phyloP scores from a whole-genome alignment of 2,888 invertebrate genomes.

The Meandrusa payeni region DNA sequence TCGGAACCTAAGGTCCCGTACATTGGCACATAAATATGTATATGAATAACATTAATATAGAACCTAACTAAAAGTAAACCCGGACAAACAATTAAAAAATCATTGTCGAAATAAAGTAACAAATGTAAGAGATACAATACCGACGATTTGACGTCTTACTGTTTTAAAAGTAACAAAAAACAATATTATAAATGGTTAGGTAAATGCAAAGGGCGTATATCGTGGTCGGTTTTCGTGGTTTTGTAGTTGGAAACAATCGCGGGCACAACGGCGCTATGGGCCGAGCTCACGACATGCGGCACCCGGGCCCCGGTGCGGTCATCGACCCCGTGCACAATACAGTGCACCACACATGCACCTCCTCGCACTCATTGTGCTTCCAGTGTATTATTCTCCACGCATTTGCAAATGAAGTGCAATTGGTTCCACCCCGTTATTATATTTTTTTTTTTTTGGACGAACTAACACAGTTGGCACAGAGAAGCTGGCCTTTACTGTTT shows the following conservation, averaged over 20 bases:
- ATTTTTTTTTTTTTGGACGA: too few species aligned
- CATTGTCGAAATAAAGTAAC: too few species aligned
- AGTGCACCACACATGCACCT: slow-evolving; percentile 14
- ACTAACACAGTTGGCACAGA: slow-evolving; percentile 1
- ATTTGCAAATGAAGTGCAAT: slow-evolving; percentile 30
- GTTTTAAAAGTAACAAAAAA: too few species aligned
- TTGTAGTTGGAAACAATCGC: slow-evolving; percentile 11
- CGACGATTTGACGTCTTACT: too few species aligned
- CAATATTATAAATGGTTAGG: background rate
- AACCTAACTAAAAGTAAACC: too few species aligned
- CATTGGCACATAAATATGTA: too few species aligned
- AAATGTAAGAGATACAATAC: too few species aligned
- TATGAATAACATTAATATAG: too few species aligned
- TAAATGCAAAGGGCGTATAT: background rate
- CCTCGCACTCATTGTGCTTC: slow-evolving; percentile 33
- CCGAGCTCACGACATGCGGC: slow-evolving; percentile 36
- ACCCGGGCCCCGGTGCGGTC: slow-evolving; percentile 50
- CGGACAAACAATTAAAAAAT: too few species aligned
- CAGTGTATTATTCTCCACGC: slow-evolving; percentile 32
- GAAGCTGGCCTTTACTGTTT: too few species aligned
- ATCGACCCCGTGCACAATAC: slow-evolving; percentile 40
- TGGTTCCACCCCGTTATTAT: slow-evolving; percentile 12
- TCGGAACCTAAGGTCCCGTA: too few species aligned
- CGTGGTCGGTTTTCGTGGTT: background rate
- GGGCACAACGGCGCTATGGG: slow-evolving; percentile 21